phyloP scores from a whole-genome alignment of 2,797 vertebrate species.

The Microcaecilia unicolor region DNA sequence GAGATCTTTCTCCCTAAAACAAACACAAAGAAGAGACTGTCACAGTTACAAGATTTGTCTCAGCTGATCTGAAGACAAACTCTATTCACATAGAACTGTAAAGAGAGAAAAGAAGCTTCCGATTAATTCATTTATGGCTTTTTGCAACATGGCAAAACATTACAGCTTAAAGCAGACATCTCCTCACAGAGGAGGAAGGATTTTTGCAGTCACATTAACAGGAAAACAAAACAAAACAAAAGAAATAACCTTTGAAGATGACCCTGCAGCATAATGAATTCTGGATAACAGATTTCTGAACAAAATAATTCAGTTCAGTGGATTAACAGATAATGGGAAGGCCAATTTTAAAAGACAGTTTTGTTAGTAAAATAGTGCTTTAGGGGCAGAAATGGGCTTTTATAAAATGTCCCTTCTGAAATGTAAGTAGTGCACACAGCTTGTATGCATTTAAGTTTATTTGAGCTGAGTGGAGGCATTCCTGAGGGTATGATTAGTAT shows the following conservation, averaged over 20 bases:
- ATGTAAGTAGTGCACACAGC: too few species aligned
- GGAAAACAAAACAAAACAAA: conserved; percentile 31
- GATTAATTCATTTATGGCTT: conserved; percentile 85
- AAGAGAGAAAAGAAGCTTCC: conserved; percentile 42
- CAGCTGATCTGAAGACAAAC: conserved; percentile 47
- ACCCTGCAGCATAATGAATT: conserved; percentile 18
- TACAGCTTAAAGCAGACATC: conserved; percentile 76
- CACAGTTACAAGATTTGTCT: conserved; percentile 61
- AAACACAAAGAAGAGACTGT: conserved; percentile 57
- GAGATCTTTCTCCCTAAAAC: conserved; percentile 42
- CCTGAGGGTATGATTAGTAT: neutral
- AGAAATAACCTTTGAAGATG: conserved; percentile 38
- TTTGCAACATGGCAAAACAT: conserved; percentile 75
- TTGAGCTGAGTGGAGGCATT: too few species aligned
- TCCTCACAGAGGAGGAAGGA: conserved; percentile 84
- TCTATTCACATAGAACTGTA: conserved; percentile 45
- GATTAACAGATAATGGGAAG: too few species aligned
- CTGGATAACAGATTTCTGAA: conserved; percentile 19
- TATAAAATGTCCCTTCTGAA: too few species aligned
- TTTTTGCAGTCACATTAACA: conserved; percentile 69
- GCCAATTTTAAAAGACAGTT: conserved; percentile 1
- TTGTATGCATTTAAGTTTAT: too few species aligned
- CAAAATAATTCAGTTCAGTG: conserved; percentile 9
- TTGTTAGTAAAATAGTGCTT: neutral
- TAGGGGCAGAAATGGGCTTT: too few species aligned